phyloP scores from a whole-genome alignment of 2,797 vertebrate species.

The Gallinago solitaria region DNA sequence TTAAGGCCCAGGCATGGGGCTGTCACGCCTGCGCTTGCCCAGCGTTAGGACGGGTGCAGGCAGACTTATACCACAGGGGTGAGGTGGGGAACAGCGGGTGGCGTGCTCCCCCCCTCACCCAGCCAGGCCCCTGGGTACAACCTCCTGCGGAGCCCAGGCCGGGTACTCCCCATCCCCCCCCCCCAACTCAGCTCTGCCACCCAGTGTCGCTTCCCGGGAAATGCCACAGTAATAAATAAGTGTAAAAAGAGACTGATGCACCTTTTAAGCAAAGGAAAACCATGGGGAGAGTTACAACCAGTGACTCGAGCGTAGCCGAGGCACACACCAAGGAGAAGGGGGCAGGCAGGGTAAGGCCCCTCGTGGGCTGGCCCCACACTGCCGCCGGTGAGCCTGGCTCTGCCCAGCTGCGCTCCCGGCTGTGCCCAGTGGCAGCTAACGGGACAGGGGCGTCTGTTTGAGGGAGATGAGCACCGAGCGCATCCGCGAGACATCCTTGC shows the following conservation, averaged over 20 bases:
- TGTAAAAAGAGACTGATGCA: conserved; percentile 81
- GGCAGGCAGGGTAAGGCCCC: not conserved
- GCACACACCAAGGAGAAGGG: conserved; percentile 4
- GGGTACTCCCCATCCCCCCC: not conserved
- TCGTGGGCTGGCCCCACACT: not conserved
- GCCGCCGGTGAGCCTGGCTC: not conserved
- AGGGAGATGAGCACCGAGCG: conserved; percentile 97
- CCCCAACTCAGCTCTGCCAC: conserved; percentile 46
- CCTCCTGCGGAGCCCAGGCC: not conserved
- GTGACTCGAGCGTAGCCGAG: conserved; percentile 12
- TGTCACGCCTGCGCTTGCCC: not conserved
- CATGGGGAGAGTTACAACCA: conserved; percentile 73
- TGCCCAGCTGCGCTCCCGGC: not conserved
- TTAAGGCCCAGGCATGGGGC: not conserved
- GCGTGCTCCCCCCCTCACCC: not conserved
- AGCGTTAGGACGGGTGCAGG: fast-evolving
- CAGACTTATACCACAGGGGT: not conserved
- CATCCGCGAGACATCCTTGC: conserved; percentile 98
- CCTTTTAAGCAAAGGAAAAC: conserved; percentile 82
- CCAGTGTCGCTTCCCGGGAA: conserved; percentile 71
- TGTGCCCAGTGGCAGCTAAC: conserved; percentile 66
- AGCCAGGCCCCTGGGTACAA: not conserved
- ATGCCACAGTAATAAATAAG: conserved; percentile 79
- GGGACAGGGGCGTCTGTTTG: conserved; percentile 90
- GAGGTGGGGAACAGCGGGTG: not conserved